Percentiles rank a stretch among this genome's conserved stretches.
phyloP scores from a whole-genome alignment of 2,888 invertebrate species.

The Graphium colonna region DNA sequence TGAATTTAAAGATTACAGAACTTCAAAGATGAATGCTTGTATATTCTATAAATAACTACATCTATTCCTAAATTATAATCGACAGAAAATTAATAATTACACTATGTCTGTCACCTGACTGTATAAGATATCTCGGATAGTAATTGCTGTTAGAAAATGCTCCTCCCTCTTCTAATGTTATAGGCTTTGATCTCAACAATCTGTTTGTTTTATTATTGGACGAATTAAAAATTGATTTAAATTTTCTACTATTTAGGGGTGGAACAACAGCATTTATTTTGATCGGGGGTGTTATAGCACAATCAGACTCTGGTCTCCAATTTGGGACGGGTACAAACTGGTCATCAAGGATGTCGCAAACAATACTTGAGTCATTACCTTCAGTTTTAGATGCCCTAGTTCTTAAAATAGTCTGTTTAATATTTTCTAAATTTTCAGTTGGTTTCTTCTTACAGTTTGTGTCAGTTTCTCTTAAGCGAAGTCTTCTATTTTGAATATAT shows the following conservation, averaged over 20 bases:
- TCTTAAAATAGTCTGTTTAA: constrained; percentile 60
- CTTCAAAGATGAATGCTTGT: no score
- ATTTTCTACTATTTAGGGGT: constrained; percentile 30
- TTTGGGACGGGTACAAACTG: constrained; percentile 60
- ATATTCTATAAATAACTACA: no score
- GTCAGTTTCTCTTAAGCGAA: constrained; percentile 54
- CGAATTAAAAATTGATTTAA: constrained; percentile 38
- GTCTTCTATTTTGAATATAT: constrained; percentile 60
- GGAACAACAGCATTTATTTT: constrained; percentile 8
- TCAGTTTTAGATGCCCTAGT: constrained; percentile 50
- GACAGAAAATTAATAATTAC: not conserved
- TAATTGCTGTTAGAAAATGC: constrained; percentile 45
- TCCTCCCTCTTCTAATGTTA: constrained; percentile 41
- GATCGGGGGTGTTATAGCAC: constrained; percentile 38
- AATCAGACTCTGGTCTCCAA: constrained; percentile 54
- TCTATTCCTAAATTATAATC: no score
- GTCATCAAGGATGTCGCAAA: constrained; percentile 63
- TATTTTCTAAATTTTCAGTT: constrained; percentile 52
- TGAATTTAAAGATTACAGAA: no score
- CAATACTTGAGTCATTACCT: constrained; percentile 52
- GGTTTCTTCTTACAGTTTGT: constrained; percentile 38
- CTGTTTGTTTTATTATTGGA: constrained; percentile 44
- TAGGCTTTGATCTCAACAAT: constrained; percentile 36
- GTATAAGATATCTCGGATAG: constrained; percentile 39
- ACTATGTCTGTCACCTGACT: constrained; percentile 31